Percentiles rank a stretch among this genome's conserved stretches.
Conservation (phyloP, 2,797 vertebrate genomes). For the Peromyscus nudipes region DNA sequence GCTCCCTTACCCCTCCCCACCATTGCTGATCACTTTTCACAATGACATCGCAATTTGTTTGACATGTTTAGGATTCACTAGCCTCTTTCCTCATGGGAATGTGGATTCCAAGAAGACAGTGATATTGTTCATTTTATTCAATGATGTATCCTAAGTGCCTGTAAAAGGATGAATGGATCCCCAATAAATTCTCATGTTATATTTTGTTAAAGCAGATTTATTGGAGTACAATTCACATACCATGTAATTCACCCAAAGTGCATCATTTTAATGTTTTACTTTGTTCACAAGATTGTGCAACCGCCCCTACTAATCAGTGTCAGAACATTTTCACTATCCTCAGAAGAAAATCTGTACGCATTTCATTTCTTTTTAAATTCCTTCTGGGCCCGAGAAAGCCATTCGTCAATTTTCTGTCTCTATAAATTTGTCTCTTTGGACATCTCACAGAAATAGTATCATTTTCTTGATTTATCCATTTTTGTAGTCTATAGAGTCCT, state of each 20-base stretch:
- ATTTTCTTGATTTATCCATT: not conserved
- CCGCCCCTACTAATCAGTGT: not conserved
- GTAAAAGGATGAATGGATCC: not conserved
- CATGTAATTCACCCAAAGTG: not conserved
- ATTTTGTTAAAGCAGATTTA: not conserved
- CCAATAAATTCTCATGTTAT: not conserved
- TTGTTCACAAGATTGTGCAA: not conserved
- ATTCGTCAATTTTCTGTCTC: not conserved
- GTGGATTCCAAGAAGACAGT: not conserved
- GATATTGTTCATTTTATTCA: not conserved
- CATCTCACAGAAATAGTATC: not conserved
- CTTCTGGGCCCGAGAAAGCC: not conserved
- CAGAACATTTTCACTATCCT: not conserved
- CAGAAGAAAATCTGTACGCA: not conserved
- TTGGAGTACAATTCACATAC: not conserved
- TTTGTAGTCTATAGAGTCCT: not conserved
- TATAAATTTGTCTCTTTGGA: not conserved
- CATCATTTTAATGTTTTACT: conserved; percentile 17
- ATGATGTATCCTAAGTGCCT: not conserved
- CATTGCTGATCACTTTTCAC: not conserved
- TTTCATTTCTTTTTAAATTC: not conserved
- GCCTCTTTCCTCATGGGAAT: not conserved
- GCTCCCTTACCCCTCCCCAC: not conserved
- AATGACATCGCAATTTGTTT: not conserved
- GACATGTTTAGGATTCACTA: not conserved